Evolutionary conservation across 2,113 vertebrate species (phyloP), one percentile per base, ranked within the genome.

Genomic region (Saccopteryx bilineata): DNA sequence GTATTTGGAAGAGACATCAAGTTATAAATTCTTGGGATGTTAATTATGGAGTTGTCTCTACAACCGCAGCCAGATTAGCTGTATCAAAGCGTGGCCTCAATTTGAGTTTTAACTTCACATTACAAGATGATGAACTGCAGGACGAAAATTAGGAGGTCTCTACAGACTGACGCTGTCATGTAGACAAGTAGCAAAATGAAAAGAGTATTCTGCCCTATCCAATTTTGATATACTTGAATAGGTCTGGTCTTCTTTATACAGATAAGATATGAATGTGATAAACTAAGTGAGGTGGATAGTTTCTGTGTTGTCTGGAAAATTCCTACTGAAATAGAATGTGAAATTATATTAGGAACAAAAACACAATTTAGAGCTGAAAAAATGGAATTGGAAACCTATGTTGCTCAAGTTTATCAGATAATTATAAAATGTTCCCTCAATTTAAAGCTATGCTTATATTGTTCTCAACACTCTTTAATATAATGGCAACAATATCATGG

Each of bases 311-410:
- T 58, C 69, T 84, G 3, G 39, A 87, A 88, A 84, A 91, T 68
- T 66, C 78, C 65, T 74, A 18, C 56, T 46, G 19, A 91, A 93
- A 68, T 87, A 87, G 50, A 90, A 79, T 87, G 39, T 31, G 83
- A 87, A 78, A 91, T 93, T 91, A 83, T 19, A 83, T 74, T 91
- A 87, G 63, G 48, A 91, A 88, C 39, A 46, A 48, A 91, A 79
- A 78, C 10, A 11, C 61, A 66, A 93, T 84, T 83, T 74, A 91
- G 24, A 54, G 26, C 65, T n/a, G 23, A 71, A 87, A 91, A 58
- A 31, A 11, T 24, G 21, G 24, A 76, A 78, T 58, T 52, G 78
- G 28, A 95, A n/a, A 79, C 61, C 63, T 87, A 26, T 61, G 75
- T 81, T 68, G 19, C 66, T 87, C 39, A 33, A 33, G 65, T 91